Base-by-base conservation (phyloP, 2,888 invertebrate species). In the Leucoma salicis region DNA sequence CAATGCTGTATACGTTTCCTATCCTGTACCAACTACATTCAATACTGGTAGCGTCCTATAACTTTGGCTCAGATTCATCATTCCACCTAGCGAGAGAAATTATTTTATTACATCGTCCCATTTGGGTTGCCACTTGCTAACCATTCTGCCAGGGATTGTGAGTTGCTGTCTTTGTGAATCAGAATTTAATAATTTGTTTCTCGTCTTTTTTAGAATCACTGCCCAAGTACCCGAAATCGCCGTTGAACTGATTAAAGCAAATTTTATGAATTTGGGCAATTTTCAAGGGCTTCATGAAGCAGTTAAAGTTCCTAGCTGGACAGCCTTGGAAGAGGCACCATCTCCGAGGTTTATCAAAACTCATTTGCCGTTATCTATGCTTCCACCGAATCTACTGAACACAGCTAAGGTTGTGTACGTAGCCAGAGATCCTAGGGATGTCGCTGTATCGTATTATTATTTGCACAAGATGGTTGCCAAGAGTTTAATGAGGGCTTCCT, bases 401-500 rank as follows among this genome's bases (percentile, higher is more conserved):
- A 79, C 74, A 80, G 92, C 92, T 0, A 86, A 82, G 57, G 87
- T 95, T 2, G 87, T 95, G 12, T 95, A 95, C 63, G 92, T 94
- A 0, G 91, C 92, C 0, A 90, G 95, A 57, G 94, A 95, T 66
- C 93, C 94, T 0, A 92, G 94, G 57, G 95, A 95, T 65, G 92
- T 93, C 0, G 91, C 91, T 1, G 91, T 95, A 0, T 95, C 95
- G 0, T 93, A 92, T 60, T 95, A 90, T 66, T 93, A 94, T 65
- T 91, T 94, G 42, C 92, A 92, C 60, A 91, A 90, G 49, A 84
- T 93, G 62, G 75, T 93, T 18, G 82, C 38, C 0, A 84, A 78
- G 39, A 59, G 91, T 34, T 81, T 92, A 0, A 88, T 91, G 59
- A 81, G 76, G 12, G 91, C 91, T 0, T 82, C 78, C 4, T 91